Conservation (phyloP, 23 tunicate species). For the Trididemnum nubilum region DNA sequence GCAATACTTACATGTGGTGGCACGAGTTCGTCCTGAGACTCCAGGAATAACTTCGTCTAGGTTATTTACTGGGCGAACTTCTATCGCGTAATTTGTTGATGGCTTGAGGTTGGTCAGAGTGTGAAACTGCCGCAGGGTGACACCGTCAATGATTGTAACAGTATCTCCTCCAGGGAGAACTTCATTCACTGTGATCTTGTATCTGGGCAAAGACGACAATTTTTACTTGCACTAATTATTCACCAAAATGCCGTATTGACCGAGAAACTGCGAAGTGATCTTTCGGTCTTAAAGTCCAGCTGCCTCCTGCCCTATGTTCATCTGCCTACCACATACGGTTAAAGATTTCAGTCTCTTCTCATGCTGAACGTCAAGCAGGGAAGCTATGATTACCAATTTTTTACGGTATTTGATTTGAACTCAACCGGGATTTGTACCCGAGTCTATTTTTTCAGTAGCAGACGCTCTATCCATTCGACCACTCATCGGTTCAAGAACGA, state of each 20-base stretch:
- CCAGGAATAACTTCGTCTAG: conserved; percentile 23
- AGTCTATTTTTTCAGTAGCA: too few species aligned
- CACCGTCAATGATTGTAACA: not conserved
- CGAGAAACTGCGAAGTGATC: not conserved
- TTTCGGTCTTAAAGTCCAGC: not conserved
- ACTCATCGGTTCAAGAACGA: too few species aligned
- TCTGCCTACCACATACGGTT: too few species aligned
- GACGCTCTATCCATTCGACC: too few species aligned
- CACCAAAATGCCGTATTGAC: too few species aligned
- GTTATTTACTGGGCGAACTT: conserved; percentile 23
- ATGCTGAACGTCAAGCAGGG: too few species aligned
- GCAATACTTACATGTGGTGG: conserved; percentile 22
- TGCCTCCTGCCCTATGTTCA: too few species aligned
- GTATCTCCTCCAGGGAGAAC: not conserved
- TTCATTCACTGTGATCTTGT: conserved; percentile 12
- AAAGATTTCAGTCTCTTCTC: too few species aligned
- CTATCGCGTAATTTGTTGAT: conserved; percentile 25
- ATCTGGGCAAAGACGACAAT: conserved; percentile 27
- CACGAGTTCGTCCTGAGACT: conserved; percentile 18
- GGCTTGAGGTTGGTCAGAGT: conserved; percentile 23
- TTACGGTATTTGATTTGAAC: too few species aligned
- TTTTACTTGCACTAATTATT: not conserved
- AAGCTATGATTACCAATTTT: too few species aligned
- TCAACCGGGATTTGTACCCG: too few species aligned
- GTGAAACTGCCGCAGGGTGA: conserved; percentile 4